Evolutionary conservation across 2,797 vertebrate species (phyloP).

Genomic region (Ataeniobius toweri): DNA sequence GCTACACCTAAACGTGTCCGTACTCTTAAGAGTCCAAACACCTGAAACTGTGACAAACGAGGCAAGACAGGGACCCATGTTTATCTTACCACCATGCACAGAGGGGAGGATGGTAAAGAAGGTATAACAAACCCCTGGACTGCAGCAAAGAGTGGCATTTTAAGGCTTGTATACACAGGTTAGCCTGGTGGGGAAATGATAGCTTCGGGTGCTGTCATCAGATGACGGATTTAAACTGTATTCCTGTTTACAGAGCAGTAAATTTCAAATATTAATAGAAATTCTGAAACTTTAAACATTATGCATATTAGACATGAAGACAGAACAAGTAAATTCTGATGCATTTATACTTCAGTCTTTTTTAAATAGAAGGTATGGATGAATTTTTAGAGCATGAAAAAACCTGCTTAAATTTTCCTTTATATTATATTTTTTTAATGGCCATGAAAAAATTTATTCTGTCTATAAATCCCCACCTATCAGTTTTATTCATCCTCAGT

Average conservation of each 20-base stretch:
- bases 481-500: slow-evolving; percentile 23
- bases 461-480: slow-evolving; percentile 6
- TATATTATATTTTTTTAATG: not conserved
- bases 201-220: too few species aligned
- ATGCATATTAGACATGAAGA: not conserved
- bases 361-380: not conserved
- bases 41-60: not conserved
- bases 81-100: not conserved
- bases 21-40: not conserved
- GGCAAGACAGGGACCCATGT: too few species aligned
- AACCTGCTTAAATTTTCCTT: not conserved
- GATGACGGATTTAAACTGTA: too few species aligned
- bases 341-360: not conserved
- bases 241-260: not conserved
- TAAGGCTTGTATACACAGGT: too few species aligned
- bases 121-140: not conserved
- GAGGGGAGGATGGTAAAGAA: not conserved
- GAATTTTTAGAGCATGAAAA: not conserved
- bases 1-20: not conserved
- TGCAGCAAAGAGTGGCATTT: too few species aligned
- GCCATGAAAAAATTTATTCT: not conserved
- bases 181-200: too few species aligned
- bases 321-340: not conserved
- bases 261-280: not conserved
- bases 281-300: not conserved